Conservation (phyloP, 2,797 vertebrate genomes). For the Moxostoma hubbsi region DNA sequence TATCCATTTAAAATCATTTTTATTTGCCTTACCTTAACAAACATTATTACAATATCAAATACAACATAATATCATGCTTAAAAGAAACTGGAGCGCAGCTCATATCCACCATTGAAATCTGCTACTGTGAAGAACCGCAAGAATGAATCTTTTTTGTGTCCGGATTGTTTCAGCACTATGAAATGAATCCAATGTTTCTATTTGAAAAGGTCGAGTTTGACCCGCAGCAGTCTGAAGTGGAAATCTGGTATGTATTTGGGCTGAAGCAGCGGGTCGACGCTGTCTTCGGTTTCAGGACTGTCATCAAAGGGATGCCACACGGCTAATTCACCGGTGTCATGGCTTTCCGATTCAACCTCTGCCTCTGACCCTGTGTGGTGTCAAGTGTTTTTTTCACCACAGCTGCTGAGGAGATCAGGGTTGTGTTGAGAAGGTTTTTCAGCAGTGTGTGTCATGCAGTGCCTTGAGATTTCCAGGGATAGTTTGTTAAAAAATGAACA, state of each 20-base stretch:
- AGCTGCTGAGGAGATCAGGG: conserved; percentile 37
- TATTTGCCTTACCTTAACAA: too few species aligned
- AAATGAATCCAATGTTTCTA: not conserved
- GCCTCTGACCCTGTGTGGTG: not conserved
- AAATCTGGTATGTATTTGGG: conserved; percentile 3
- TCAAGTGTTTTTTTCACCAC: conserved; percentile 33
- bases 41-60: too few species aligned
- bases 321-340: not conserved
- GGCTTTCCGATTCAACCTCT: not conserved
- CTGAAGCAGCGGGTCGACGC: not conserved
- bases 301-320: conserved; percentile 32
- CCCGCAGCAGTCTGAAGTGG: not conserved
- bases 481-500: too few species aligned
- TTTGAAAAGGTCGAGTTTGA: not conserved
- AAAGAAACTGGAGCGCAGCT: too few species aligned
- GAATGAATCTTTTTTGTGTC: not conserved
- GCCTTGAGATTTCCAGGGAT: not conserved
- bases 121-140: too few species aligned
- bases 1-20: too few species aligned
- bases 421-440: not conserved
- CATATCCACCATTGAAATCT: too few species aligned
- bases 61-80: too few species aligned
- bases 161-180: not conserved
- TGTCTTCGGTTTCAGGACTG: conserved; percentile 6
- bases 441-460: not conserved